These are phyloP conservation scores for Pygoscelis adeliae DNA, from an alignment of 2,113 vertebrate genomes.

Conservation along the genomic window DNA sequence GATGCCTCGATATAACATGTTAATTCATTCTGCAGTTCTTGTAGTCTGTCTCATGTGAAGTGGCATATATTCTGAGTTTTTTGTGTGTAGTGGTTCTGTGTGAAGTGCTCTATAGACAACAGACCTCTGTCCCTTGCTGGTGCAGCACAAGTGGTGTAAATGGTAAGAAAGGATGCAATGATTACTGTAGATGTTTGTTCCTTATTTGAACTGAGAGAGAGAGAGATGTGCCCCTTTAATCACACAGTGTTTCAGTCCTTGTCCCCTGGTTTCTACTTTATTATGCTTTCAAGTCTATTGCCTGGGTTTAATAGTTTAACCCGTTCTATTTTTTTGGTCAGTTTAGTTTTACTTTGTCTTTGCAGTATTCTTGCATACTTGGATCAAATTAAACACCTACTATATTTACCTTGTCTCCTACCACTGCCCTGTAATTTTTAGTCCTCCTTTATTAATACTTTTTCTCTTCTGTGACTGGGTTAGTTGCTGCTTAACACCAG, in stretches of 20 bases:
- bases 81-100: background rate
- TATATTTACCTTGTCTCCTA: background rate
- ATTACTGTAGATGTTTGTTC: background rate
- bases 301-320: background rate
- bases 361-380: background rate
- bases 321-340: rapidly evolving
- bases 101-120: background rate
- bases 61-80: background rate
- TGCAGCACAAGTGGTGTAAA: background rate
- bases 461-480: background rate
- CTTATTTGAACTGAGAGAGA: background rate
- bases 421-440: background rate
- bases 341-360: background rate
- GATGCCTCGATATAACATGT: rapidly evolving
- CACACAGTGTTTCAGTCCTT: background rate
- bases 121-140: background rate
- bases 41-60: background rate
- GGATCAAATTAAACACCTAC: background rate
- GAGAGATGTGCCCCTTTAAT: background rate
- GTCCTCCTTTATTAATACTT: background rate
- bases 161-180: background rate
- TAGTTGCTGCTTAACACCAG: background rate
- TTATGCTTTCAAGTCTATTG: background rate
- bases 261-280: background rate
- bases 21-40: background rate